Conservation (phyloP, 2,797 vertebrate genomes). For the Taeniopygia guttata region DNA sequence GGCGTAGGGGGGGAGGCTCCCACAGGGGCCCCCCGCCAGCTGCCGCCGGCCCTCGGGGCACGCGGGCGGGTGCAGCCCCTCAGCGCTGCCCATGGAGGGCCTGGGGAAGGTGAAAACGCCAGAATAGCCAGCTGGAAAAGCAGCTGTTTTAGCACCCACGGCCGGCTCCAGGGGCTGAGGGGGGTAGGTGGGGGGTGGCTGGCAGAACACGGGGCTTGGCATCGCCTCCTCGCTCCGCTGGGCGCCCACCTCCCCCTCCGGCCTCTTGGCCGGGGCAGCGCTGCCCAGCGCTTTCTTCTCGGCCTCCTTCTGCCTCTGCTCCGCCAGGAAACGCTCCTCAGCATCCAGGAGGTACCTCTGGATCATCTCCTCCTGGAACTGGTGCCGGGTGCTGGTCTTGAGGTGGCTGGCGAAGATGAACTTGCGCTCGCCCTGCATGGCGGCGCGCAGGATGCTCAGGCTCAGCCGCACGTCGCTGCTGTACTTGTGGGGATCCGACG, state of each 20-base stretch:
- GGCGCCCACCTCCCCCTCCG: conserved; percentile 63
- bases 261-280: conserved; percentile 31
- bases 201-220: neutral
- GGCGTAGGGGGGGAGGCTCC: conserved; percentile 71
- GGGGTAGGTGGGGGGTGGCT: neutral
- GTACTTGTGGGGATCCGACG: conserved; percentile 81
- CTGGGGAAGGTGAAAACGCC: conserved; percentile 87
- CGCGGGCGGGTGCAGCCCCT: conserved; percentile 65
- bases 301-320: conserved; percentile 88
- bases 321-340: conserved; percentile 85
- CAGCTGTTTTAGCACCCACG: conserved; percentile 31
- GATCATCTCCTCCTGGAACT: conserved; percentile 98
- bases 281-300: conserved; percentile 79
- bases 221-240: conserved; percentile 74
- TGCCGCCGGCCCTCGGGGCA: conserved; percentile 77
- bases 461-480: conserved; percentile 89
- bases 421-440: conserved; percentile 93
- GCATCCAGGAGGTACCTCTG: conserved; percentile 90
- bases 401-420: conserved; percentile 89
- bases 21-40: conserved; percentile 78
- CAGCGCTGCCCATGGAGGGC: conserved; percentile 69
- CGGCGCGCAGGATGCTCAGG: conserved; percentile 85
- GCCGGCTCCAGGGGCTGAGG: conserved; percentile 53
- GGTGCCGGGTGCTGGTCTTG: conserved; percentile 90
- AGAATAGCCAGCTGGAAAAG: conserved; percentile 79